Conservation (phyloP, 2,888 invertebrate genomes). For the Panzeria rudis region DNA sequence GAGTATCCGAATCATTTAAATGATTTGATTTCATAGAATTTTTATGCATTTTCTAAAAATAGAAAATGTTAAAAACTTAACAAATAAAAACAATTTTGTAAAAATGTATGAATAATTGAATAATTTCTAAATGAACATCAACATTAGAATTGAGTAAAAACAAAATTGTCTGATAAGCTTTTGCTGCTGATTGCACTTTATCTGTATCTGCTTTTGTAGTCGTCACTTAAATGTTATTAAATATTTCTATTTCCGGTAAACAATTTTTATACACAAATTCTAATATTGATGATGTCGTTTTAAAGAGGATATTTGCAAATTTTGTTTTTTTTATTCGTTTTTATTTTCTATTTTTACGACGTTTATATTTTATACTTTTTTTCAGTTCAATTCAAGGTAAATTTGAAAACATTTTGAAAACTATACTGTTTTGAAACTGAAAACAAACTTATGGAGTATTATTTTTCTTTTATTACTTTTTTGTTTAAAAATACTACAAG, state of each 20-base stretch:
- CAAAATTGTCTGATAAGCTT: slow-evolving; percentile 20
- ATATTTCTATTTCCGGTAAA: slow-evolving; percentile 44
- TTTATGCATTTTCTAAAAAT: slow-evolving; percentile 61
- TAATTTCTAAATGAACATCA: neutral
- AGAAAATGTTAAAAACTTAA: neutral
- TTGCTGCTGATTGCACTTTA: neutral
- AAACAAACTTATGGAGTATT: slow-evolving; percentile 11
- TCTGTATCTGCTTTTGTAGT: neutral
- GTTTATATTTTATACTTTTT: slow-evolving; percentile 16
- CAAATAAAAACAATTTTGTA: neutral
- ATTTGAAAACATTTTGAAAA: slow-evolving; percentile 54
- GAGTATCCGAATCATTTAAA: slow-evolving; percentile 18
- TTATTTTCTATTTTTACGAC: slow-evolving; percentile 13
- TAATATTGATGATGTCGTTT: slow-evolving; percentile 25
- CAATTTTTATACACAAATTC: slow-evolving; percentile 30
- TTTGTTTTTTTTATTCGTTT: slow-evolving; percentile 34
- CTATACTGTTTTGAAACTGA: slow-evolving; percentile 40
- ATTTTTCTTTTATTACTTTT: neutral
- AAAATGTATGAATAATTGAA: too few species aligned
- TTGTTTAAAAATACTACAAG: neutral
- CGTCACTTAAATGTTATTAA: slow-evolving; percentile 22
- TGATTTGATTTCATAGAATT: slow-evolving; percentile 45
- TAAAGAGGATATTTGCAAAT: slow-evolving; percentile 30
- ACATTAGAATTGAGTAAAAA: slow-evolving; percentile 4
- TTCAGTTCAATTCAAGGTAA: slow-evolving; percentile 26